Base-by-base conservation (phyloP, 2,797 vertebrate species). In the Tiaroga cobitis region DNA sequence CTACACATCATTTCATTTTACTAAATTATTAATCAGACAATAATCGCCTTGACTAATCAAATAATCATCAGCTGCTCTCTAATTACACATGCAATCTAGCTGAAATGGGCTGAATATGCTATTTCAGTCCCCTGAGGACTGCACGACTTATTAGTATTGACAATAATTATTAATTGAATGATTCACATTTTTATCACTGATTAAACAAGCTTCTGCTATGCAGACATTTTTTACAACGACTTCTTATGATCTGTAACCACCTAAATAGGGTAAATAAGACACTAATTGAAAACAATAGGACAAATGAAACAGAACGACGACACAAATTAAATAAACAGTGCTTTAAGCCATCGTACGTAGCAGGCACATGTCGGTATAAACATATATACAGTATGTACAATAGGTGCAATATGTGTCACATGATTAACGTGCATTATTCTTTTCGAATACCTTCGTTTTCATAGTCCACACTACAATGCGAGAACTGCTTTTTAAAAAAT, bases 11-110 rank as follows among this genome's bases (percentile, higher is more conserved):
- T 88, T 86, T 76, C 18, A 16, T 67, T 72, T 49, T 24, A 8
- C 41, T 86, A 70, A 88, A 88, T 89, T 80, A 88, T 78, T 88
- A 84, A 89, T 86, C 70, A 82, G 72, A 81, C 56, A 74, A 79
- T 83, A 74, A 65, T 84, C 74, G 3, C 29, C 49, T 81, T 75
- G 15, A 39, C 81, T 86, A 83, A 87, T 87, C 56, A 87, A 77
- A 82, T 69, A 56, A 83, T 80, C 80, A 82, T 72, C 76, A 72
- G 29, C 24, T n/a, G 26, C 83, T 37, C 73, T 77, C 80, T 85
- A 69, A 87, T 79, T 85, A 63, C 32, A 78, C 26, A 63, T 21
- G 8, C 49, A 24, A 63, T 81, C 46, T 29, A 63, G 76, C 68
- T 59, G 65, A 37, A 79, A 69, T 46, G 51, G 49, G 39, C 56